Conservation (phyloP, 2,888 invertebrate species). For the Conops quadrifasciatus region DNA sequence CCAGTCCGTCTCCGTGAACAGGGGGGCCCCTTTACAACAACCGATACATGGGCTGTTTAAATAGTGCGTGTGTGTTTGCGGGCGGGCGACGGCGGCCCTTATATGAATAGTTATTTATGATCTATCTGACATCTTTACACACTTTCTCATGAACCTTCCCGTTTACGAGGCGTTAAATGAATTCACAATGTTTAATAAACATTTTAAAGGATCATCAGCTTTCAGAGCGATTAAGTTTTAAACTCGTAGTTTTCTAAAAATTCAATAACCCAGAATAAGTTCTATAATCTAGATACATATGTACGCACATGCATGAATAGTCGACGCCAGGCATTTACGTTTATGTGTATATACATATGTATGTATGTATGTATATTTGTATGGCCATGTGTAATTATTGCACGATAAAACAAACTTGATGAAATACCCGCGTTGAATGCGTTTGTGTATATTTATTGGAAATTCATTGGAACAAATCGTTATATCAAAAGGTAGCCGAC, state of each 20-base stretch:
- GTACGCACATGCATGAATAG: no score
- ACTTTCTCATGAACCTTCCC: slow-evolving; percentile 9
- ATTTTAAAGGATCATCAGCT: slow-evolving; percentile 10
- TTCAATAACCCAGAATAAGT: no score
- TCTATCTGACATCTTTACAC: slow-evolving; percentile 10
- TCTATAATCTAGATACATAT: no score
- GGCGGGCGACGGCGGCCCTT: slow-evolving; percentile 1
- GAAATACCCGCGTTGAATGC: no score
- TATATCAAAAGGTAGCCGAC: slow-evolving; percentile 37
- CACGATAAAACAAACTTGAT: no score
- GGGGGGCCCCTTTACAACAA: slow-evolving; percentile 20
- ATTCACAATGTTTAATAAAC: slow-evolving; percentile 32
- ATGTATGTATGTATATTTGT: no score
- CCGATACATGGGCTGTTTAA: no score
- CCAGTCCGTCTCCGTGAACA: slow-evolving; percentile 9
- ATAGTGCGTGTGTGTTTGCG: neutral
- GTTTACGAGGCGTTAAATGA: slow-evolving; percentile 17
- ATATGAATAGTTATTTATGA: slow-evolving; percentile 14
- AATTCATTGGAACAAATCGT: slow-evolving; percentile 23
- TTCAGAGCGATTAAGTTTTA: no score
- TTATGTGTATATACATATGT: no score
- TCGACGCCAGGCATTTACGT: neutral
- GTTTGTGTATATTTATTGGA: no score
- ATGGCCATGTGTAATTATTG: no score
- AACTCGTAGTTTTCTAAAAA: no score